Evolutionary conservation across 35 echinoderm and acorn worm species (phyloP).

Genomic region (Ophiothrix spiculata): DNA sequence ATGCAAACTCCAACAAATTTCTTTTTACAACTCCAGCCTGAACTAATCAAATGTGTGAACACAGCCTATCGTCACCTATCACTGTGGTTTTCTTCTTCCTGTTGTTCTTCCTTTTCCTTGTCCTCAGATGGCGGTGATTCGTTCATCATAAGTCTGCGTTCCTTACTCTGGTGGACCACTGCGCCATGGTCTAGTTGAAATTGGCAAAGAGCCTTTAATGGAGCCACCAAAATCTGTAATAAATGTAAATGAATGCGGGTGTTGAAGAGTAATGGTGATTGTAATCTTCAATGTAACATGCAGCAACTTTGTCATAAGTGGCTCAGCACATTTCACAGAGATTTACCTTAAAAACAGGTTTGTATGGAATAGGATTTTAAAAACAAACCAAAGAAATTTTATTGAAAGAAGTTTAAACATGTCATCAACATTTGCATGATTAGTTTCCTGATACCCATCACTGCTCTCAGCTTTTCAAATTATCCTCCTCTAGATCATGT

Average conservation of each 20-base stretch:
- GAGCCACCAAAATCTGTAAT: conserved; percentile 55
- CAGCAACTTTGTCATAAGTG: not conserved
- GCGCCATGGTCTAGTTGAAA: conserved; percentile 82
- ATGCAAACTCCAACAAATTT: no score
- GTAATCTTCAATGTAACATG: not conserved
- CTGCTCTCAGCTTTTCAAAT: no score
- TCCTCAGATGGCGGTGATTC: not conserved
- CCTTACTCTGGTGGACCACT: conserved; percentile 51
- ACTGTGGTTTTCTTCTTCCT: no score
- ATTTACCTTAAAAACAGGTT: not conserved
- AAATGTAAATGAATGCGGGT: not conserved
- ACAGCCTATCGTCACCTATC: conserved; percentile 14
- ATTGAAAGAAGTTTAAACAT: not conserved
- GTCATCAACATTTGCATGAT: no score
- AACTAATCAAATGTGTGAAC: no score
- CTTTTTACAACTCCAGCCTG: no score
- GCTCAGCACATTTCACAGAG: not conserved
- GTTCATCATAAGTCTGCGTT: not conserved
- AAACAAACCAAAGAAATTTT: not conserved
- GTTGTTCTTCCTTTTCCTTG: not conserved
- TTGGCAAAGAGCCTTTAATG: conserved; percentile 75
- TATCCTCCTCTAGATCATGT: no score
- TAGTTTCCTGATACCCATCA: no score
- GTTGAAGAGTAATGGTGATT: not conserved
- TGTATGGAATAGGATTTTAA: not conserved